A percentile compares a stretch with the other conserved stretches of the same genome.
Evolutionary conservation across 2,888 invertebrate genomes (phyloP).

Genomic region (Ichneumoninae sp.): DNA sequence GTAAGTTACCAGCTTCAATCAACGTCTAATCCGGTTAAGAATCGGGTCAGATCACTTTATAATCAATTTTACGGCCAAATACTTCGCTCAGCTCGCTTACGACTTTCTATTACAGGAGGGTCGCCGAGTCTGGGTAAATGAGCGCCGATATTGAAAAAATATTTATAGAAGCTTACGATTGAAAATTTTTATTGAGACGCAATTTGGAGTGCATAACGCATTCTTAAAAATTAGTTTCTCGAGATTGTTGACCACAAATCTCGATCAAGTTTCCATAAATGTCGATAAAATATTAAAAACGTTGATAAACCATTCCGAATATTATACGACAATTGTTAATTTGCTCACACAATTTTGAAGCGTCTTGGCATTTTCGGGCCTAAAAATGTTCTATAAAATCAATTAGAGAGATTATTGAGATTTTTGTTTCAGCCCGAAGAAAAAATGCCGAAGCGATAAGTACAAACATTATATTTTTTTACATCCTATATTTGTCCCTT

Average conservation of each 20-base stretch:
- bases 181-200: neutral
- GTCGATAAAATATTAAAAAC: no score
- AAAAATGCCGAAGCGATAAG: neutral
- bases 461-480: neutral
- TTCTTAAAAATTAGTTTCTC: no score
- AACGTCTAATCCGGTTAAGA: conserved; percentile 15
- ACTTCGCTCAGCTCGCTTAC: neutral
- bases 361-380: no score
- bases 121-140: neutral
- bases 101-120: neutral
- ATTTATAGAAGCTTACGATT: neutral
- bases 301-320: no score
- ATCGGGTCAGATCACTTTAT: conserved; percentile 18
- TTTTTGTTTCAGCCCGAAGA: no score
- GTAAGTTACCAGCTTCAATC: conserved; percentile 11
- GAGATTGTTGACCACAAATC: no score
- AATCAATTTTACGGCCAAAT: conserved; percentile 6
- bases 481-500: neutral
- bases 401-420: no score
- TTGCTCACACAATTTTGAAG: no score
- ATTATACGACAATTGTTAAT: no score
- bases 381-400: no score
- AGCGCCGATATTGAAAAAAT: neutral
- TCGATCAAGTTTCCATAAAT: no score
- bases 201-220: neutral